phyloP scores from a whole-genome alignment of 2,113 vertebrate species.

The Mesoclemmys tuberculata region DNA sequence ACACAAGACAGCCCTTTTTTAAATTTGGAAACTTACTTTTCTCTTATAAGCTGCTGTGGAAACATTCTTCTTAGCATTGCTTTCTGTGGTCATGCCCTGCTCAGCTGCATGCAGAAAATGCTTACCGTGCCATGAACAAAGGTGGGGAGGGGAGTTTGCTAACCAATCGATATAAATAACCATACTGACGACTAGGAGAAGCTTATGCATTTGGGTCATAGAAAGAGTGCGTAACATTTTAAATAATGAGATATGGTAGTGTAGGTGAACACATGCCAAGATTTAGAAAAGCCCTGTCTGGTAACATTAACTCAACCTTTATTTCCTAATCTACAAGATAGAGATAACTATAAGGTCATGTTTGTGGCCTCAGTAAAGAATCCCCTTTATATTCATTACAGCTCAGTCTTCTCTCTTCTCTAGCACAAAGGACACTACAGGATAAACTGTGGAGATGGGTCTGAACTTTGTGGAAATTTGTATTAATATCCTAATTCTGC shows the following conservation, averaged over 20 bases:
- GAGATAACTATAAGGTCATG: background rate
- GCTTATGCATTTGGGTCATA: background rate
- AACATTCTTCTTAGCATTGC: constrained; percentile 34
- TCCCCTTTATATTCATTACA: background rate
- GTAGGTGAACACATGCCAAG: background rate
- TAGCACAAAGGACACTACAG: background rate
- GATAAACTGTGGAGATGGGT: background rate
- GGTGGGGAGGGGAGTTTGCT: constrained; percentile 3
- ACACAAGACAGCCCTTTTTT: constrained; percentile 39
- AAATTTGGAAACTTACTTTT: constrained; percentile 56
- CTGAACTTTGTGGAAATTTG: background rate
- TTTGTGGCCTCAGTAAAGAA: background rate
- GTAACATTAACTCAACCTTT: background rate
- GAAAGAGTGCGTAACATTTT: background rate
- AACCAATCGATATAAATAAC: background rate
- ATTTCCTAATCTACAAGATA: background rate
- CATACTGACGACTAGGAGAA: background rate
- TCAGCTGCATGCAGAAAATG: constrained; percentile 23
- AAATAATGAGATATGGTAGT: background rate
- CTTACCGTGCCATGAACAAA: background rate
- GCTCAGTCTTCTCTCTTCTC: background rate
- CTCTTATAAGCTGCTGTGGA: constrained; percentile 49
- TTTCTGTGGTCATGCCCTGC: background rate
- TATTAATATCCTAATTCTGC: background rate
- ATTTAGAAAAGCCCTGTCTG: background rate